Base-by-base conservation (phyloP, 2,797 vertebrate species). In the Taenioides sp. region DNA sequence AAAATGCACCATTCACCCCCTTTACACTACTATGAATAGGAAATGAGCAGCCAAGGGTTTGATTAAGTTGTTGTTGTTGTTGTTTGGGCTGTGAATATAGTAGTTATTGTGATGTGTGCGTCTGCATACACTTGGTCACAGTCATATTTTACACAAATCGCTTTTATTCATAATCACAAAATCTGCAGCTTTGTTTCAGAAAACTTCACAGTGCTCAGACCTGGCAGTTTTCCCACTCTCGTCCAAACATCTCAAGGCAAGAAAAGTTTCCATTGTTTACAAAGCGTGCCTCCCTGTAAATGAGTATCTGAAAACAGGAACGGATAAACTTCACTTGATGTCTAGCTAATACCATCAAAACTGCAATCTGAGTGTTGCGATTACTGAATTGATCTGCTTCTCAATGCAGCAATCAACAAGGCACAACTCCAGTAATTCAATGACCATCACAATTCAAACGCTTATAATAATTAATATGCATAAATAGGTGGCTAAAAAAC, bases 41-140 rank as follows among this genome's bases (percentile, higher is more conserved):
- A 67, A 72, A 22, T 65, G 70, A 77, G 75, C 7, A 61, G 61
- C 20, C 37, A 40, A 70, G 50, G 9, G 59, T 54, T 28, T 66
- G 37, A 78, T 68, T 65, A 27, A 64, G 58, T 17, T 66, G 43
- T 65, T 70, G 57, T 17, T 66, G 58, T 17, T 66, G 43, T 65
- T 28, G 57, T 59, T 72, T 57, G 55, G 16, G 18, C 18, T 27
- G 16, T 60, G 54, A 37, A 23, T 61, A 12, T 7, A 28, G 28
- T 54, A 31, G 37, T 64, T 31, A 34, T 64, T 72, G 43, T 67
- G 34, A 16, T 0, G 37, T n/a, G 0, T 52, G 57, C 43, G 16
- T 69, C 37, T 50, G 72, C 34, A 37, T 11, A 16, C 28, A 40
- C 43, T 64, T 31, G 58, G 18, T 47, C 43, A 25, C 23, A 27